Base-by-base conservation (phyloP, 2,113 vertebrate species). In the Xyrauchen texanus region DNA sequence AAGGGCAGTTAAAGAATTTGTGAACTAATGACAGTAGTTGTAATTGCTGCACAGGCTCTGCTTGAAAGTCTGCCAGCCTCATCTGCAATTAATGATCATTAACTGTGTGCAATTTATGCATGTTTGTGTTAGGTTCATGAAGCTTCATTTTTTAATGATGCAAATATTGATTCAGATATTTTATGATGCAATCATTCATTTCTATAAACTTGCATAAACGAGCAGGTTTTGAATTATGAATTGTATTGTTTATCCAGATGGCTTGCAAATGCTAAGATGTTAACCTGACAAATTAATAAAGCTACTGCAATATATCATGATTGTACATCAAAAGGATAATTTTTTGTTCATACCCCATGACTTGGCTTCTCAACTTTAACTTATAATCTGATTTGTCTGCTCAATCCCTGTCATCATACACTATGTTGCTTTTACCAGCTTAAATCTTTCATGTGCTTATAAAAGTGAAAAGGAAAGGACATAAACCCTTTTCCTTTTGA, bases 111-210 rank as follows among this genome's bases (percentile, higher is more conserved):
- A 13, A 8, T 80, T 4, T 72, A 71, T 65, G 44, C 53, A 7
- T 52, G 63, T 51, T 9, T 75, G 79, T 42, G 55, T 53, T 34
- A 21, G 64, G 64, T 75, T 68, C 53, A 7, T 62, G 45, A 75
- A 52, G 67, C 71, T 68, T 55, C n/a, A 4, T 52, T 61, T 73
- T 65, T 65, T 76, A 76, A 76, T 76, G 11, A 65, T 53, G 47
- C 49, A 53, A 55, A 53, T 65, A 76, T 76, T 76, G 73, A 76
- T 76, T 76, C 34, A 53, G 49, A 76, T 65, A 13, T 76, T 55
- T 76, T 65, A 76, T 65, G 60, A 76, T 76, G 73, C 73, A 53
- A 15, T 76, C n/a, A 44, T 55, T 65, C 5, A 65, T 76, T 76
- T 65, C 57, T 47, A 74, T 74, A 49, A 74, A 62, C 15, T 60